Percentiles rank a stretch among this genome's conserved stretches.
Conservation (phyloP, 1,140 invertebrate genomes). For the Reticulitermes speratus region DNA sequence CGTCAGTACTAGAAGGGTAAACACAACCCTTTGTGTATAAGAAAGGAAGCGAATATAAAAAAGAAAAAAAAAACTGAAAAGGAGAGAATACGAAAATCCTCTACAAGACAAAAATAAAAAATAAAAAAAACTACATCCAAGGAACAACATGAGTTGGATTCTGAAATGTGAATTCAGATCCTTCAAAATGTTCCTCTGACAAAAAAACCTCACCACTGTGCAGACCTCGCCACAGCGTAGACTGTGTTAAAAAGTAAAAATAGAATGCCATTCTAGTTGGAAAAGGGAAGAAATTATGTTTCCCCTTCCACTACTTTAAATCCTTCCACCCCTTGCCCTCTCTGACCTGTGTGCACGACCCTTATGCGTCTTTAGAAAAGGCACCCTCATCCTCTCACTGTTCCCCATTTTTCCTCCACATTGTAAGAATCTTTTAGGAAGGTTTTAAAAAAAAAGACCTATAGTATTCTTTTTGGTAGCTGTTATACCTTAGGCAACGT, state of each 20-base stretch:
- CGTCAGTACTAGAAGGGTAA: slow-evolving; percentile 24
- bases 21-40: slow-evolving; percentile 33
- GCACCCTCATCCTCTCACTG: not conserved
- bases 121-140: slow-evolving; percentile 7
- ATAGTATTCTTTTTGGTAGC: slow-evolving; percentile 6
- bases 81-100: slow-evolving; percentile 9
- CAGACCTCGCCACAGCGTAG: not conserved
- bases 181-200: not conserved
- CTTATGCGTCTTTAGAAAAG: slow-evolving; percentile 13
- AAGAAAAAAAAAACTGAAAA: not conserved
- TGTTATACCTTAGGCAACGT: not conserved
- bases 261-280: not conserved
- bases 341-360: slow-evolving; percentile 1
- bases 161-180: not conserved
- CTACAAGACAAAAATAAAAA: not conserved
- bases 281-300: slow-evolving; percentile 11
- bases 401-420: slow-evolving; percentile 7
- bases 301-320: slow-evolving; percentile 6
- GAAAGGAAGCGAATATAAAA: slow-evolving; percentile 18
- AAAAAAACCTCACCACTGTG: not conserved
- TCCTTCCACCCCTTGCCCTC: slow-evolving; percentile 15
- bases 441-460: slow-evolving; percentile 5
- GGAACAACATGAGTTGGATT: slow-evolving; percentile 10
- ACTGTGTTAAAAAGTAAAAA: slow-evolving; percentile 4
- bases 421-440: slow-evolving; percentile 19